These are phyloP conservation scores for Coelinius sp. DNA, from an alignment of 2,888 invertebrate genomes.

Conservation along the genomic window DNA sequence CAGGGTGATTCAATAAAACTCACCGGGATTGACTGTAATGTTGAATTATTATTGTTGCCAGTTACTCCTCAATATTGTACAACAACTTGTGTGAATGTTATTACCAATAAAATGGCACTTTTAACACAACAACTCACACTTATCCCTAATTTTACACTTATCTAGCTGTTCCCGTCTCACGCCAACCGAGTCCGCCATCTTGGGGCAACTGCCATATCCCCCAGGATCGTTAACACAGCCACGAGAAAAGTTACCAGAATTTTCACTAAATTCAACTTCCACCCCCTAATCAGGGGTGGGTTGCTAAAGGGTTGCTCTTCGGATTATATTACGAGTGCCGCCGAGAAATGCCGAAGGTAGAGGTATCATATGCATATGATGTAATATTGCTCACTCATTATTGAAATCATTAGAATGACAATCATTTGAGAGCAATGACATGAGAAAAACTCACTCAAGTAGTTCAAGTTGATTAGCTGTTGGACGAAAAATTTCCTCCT, in stretches of 20 bases:
- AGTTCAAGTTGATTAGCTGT: too few species aligned
- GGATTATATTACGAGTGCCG: not conserved
- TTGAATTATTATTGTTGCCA: not conserved
- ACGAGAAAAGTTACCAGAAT: slow-evolving; percentile 53
- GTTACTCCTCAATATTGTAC: slow-evolving; percentile 40
- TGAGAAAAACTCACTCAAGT: too few species aligned
- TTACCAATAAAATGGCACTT: slow-evolving; percentile 49
- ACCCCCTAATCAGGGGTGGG: not conserved
- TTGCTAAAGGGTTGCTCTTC: not conserved
- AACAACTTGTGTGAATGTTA: slow-evolving; percentile 46
- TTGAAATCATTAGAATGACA: too few species aligned
- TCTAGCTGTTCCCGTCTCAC: slow-evolving; percentile 65
- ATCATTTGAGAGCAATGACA: too few species aligned
- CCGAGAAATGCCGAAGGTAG: too few species aligned
- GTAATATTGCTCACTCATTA: too few species aligned
- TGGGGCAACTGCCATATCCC: slow-evolving; percentile 64
- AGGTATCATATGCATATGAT: too few species aligned
- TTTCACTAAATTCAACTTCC: not conserved
- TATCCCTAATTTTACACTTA: slow-evolving; percentile 63
- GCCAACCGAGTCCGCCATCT: slow-evolving; percentile 69
- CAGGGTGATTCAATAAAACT: slow-evolving; percentile 19
- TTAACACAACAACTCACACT: slow-evolving; percentile 63
- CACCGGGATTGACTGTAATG: slow-evolving; percentile 32
- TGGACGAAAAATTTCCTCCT: too few species aligned
- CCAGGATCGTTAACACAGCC: slow-evolving; percentile 54